Evolutionary conservation across 2,888 invertebrate genomes (phyloP).

Genomic region (Lasioglossum oenotherae): DNA sequence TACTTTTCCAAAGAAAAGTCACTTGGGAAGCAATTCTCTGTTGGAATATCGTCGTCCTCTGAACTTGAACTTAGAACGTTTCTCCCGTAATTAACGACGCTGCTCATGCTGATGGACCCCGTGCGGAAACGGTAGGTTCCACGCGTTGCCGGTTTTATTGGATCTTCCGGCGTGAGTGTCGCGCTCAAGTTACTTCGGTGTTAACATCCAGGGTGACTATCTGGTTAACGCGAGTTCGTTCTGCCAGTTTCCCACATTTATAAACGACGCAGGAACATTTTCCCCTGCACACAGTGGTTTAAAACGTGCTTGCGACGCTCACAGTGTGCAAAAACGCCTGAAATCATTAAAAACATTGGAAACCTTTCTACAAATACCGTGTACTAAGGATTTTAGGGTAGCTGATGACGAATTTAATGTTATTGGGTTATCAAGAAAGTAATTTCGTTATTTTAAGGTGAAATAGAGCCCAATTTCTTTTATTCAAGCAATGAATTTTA

Average conservation of each 20-base stretch:
- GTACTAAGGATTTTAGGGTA: too few relatives aligned
- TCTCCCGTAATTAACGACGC: constrained; percentile 24
- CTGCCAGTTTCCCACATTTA: constrained; percentile 68
- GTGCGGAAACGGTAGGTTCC: constrained; percentile 60
- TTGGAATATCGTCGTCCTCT: background rate
- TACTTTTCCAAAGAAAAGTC: background rate
- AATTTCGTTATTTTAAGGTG: too few relatives aligned
- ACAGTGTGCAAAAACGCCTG: too few relatives aligned
- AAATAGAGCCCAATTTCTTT: too few relatives aligned
- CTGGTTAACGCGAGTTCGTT: constrained; percentile 59
- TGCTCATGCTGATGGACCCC: constrained; percentile 40
- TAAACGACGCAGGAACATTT: constrained; percentile 41
- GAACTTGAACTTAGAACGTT: constrained; percentile 53
- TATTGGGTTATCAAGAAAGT: too few relatives aligned
- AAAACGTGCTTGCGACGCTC: too few relatives aligned
- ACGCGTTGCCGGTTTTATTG: constrained; percentile 64
- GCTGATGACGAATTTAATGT: too few relatives aligned
- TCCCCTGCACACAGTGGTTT: constrained; percentile 11
- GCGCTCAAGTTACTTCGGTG: constrained; percentile 64
- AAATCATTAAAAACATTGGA: too few relatives aligned
- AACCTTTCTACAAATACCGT: too few relatives aligned
- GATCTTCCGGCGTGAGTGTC: constrained; percentile 66
- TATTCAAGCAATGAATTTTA: too few relatives aligned
- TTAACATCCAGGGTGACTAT: constrained; percentile 67
- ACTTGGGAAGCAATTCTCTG: background rate